Base-by-base conservation (phyloP, 2,888 invertebrate genomes). In the Magallana nippona region DNA sequence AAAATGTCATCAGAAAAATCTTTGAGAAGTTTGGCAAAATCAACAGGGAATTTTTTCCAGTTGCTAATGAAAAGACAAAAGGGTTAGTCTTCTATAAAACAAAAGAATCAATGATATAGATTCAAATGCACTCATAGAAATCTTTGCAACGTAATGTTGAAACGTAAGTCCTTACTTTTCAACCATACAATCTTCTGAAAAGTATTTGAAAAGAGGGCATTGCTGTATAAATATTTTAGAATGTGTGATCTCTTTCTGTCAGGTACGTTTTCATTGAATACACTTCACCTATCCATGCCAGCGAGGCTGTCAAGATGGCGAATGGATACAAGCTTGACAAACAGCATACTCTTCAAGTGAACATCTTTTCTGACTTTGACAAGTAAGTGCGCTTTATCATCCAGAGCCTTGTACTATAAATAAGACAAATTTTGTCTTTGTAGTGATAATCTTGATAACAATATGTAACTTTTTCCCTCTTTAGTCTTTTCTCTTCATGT, bases 291-390 rank as follows among this genome's bases (percentile, higher is more conserved):
- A 95, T 95, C 79, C 96, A 97, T 93, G 99, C 99, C 27, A 95
- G 96, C 82, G 97, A 98, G 93, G 98, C 99, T 11, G 97, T 98
- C 0, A 97, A 97, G 92, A 95, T 96, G 63, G 96, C 97, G 80
- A 97, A 99, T 95, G 97, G 98, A 92, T 97, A 98, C 95, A 98
- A 98, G 94, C 96, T 99, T 93, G 99, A 99, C 95, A 99, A 98
- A 94, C 96, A 96, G 90, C 99, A 99, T 93, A 98, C 98, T 8
- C 98, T 99, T 95, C 95, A 96, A 93, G 97, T 98, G 78, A 99
- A 98, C 94, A 95, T 98, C 82, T 98, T 99, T 94, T 97, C 98
- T 0, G 99, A 99, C 94, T 98, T 98, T 94, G 97, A 97, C 91
- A 99, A 98, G 96, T 97, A 94, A 95, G 96, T 95, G 8, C 55